phyloP scores from a whole-genome alignment of 2,113 vertebrate species.

The Cyprinus carpio region DNA sequence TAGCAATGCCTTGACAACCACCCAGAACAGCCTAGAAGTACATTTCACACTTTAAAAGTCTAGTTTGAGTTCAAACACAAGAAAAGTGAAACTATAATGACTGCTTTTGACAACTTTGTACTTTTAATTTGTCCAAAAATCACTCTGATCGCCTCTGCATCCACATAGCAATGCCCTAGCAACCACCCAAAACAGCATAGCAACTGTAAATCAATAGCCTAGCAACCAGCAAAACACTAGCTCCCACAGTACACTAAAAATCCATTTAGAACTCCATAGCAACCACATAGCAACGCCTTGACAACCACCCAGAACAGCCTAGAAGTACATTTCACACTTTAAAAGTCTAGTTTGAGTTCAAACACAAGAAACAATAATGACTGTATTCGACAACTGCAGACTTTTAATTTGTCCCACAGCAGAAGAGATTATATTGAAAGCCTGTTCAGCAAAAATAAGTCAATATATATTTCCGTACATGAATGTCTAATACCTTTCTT shows the following conservation, averaged over 20 bases:
- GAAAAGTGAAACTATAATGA: too few relatives aligned
- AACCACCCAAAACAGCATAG: background rate
- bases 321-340: background rate
- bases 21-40: too few relatives aligned
- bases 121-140: background rate
- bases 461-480: conserved; percentile 16
- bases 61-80: too few relatives aligned
- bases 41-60: too few relatives aligned
- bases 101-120: too few relatives aligned
- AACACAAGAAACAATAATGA: background rate
- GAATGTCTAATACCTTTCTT: conserved; percentile 27
- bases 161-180: background rate
- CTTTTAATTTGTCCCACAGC: conserved; percentile 24
- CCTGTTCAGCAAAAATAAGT: conserved; percentile 31
- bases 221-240: background rate
- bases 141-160: too few relatives aligned
- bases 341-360: background rate
- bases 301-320: background rate
- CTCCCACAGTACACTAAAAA: background rate
- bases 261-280: background rate
- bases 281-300: background rate
- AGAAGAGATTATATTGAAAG: conserved; percentile 1
- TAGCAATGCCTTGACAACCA: too few relatives aligned
- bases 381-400: background rate
- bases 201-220: background rate